Base-by-base conservation (phyloP, 2,797 vertebrate species). In the Poeciliopsis presidionis region DNA sequence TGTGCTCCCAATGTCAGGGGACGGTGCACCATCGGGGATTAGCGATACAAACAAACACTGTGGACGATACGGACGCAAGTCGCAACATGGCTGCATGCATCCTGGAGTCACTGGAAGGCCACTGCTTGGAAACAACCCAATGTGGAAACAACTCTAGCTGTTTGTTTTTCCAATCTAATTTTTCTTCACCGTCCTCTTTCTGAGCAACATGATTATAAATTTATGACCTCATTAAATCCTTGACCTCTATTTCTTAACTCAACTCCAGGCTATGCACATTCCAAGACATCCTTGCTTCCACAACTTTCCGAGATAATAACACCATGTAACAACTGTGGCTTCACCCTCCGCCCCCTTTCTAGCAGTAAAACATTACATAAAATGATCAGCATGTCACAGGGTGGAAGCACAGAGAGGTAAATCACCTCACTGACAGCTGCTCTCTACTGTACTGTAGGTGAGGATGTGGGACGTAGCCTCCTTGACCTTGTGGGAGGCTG, bases 361-460 rank as follows among this genome's bases (percentile, higher is more conserved):
- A 20, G 46, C 76, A 63, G 72, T 78, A 70, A 78, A 79, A 65
- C 77, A 74, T 14, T 72, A 73, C 73, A 63, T 61, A 45, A 80
- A 87, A 47, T 75, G 74, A 84, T 79, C 78, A 55, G 20, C 65
- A 43, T 28, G 77, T 74, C 74, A 79, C 74, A 77, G 41, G 28
- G 72, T 43, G 77, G 49, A 55, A 57, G 25, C 47, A 69, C 7
- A 18, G 25, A 41, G 4, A 28, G 77, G 67, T 81, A 75, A 88
- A 88, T 88, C 82, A 78, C 86, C 71, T 80, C 28, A 47, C 7
- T 84, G 85, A 85, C 88, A 88, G 81, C 76, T 73, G 81, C 75
- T 75, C 81, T 82, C 76, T 89, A 84, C 86, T 82, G 86, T 90
- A 86, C 86, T 83, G 86, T 90, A 86, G 75, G 72, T 83, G 79